phyloP scores from a whole-genome alignment of 2,888 invertebrate species.

The Tholera decimalis region DNA sequence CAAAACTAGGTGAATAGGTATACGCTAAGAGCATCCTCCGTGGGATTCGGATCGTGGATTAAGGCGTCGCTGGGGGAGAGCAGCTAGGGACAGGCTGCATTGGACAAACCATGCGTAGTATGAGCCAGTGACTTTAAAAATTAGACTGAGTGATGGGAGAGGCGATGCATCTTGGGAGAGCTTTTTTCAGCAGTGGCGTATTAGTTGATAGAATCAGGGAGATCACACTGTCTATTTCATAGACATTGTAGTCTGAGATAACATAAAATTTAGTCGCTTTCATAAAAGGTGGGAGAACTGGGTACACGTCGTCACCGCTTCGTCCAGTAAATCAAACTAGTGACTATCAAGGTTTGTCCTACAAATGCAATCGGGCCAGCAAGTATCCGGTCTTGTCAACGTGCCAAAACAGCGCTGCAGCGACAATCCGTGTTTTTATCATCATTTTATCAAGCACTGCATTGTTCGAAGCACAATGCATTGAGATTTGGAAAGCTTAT shows the following conservation, averaged over 20 bases:
- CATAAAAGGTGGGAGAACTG: background rate
- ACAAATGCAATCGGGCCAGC: conserved; percentile 46
- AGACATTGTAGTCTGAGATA: background rate
- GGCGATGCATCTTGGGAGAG: too few relatives aligned
- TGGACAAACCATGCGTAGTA: too few relatives aligned
- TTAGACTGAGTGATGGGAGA: too few relatives aligned
- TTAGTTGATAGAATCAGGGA: too few relatives aligned
- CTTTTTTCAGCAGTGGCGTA: too few relatives aligned
- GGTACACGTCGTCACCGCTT: background rate
- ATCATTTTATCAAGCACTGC: conserved; percentile 33
- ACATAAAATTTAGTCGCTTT: background rate
- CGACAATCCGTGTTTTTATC: conserved; percentile 51
- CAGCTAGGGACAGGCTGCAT: too few relatives aligned
- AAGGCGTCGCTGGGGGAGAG: too few relatives aligned
- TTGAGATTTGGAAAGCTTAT: conserved; percentile 27
- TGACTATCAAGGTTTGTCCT: conserved; percentile 46
- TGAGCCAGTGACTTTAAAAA: too few relatives aligned
- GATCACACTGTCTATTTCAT: background rate
- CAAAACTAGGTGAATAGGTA: too few relatives aligned
- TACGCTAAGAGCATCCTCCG: too few relatives aligned
- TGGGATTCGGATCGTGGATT: too few relatives aligned
- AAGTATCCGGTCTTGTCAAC: conserved; percentile 44
- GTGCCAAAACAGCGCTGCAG: conserved; percentile 54
- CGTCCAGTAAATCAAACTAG: conserved; percentile 39
- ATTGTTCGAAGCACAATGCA: conserved; percentile 44